These are phyloP conservation scores for Phaenicophaeus curvirostris DNA, from an alignment of 2,797 vertebrate genomes.

Conservation along the genomic window DNA sequence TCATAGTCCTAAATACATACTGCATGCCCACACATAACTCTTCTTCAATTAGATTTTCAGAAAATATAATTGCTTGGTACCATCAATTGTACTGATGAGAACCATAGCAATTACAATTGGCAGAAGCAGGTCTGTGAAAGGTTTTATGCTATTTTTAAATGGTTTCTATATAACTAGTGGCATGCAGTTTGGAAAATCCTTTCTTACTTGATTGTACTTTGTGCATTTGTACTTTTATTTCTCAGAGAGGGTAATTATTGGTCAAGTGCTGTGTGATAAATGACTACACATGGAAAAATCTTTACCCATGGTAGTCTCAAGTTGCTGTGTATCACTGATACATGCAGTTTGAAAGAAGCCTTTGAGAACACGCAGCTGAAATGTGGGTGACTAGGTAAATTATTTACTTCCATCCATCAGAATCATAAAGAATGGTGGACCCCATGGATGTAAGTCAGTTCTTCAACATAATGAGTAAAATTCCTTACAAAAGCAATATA, in stretches of 20 bases:
- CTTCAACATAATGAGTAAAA: not conserved
- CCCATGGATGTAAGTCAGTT: constrained; percentile 41
- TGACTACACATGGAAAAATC: not conserved
- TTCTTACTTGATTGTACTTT: not conserved
- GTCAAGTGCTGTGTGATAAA: not conserved
- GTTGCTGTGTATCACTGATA: not conserved
- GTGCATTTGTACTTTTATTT: not conserved
- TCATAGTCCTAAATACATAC: not conserved
- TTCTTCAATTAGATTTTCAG: not conserved
- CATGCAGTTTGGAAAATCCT: not conserved
- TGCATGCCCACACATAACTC: not conserved
- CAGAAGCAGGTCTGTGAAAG: not conserved
- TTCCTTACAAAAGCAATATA: not conserved
- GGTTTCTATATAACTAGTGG: not conserved
- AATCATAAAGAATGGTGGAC: constrained; percentile 53
- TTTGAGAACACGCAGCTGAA: not conserved
- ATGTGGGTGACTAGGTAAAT: constrained; percentile 50
- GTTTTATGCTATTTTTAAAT: not conserved
- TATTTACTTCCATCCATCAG: constrained; percentile 60
- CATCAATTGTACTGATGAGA: not conserved
- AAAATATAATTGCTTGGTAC: not conserved
- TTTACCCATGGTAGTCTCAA: not conserved
- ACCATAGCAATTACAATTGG: not conserved
- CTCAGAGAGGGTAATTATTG: not conserved
- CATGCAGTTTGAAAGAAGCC: not conserved